Conservation (phyloP, 2,113 vertebrate species). For the Phocoena sinus region DNA sequence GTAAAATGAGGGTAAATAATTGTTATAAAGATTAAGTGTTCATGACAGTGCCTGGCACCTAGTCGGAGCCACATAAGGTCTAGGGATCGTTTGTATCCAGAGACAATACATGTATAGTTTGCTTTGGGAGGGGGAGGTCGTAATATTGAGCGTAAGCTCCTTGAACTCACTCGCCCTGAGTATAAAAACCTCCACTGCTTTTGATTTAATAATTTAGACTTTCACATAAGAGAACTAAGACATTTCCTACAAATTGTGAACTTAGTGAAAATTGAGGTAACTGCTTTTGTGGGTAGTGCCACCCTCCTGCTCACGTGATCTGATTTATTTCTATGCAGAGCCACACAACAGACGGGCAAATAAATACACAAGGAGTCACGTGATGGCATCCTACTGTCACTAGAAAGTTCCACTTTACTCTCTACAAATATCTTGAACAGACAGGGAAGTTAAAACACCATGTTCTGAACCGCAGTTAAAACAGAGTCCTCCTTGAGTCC, state of each 20-base stretch:
- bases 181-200: background rate
- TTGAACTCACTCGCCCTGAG: background rate
- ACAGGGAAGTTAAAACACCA: background rate
- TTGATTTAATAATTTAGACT: background rate
- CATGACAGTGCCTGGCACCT: background rate
- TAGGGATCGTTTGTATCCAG: background rate
- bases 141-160: background rate
- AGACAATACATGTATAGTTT: background rate
- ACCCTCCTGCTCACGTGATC: background rate
- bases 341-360: background rate
- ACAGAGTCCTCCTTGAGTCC: background rate
- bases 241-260: background rate
- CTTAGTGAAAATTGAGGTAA: background rate
- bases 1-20: background rate
- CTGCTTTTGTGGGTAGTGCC: background rate
- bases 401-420: background rate
- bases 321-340: background rate
- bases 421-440: background rate
- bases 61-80: background rate
- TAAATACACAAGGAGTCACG: accelerated
- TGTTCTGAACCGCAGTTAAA: background rate
- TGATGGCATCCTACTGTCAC: background rate
- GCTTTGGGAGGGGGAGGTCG: background rate
- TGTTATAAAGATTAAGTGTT: background rate
- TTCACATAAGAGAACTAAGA: background rate